Base-by-base conservation (phyloP, 1,140 invertebrate species). In the Drosophila repletoides region DNA sequence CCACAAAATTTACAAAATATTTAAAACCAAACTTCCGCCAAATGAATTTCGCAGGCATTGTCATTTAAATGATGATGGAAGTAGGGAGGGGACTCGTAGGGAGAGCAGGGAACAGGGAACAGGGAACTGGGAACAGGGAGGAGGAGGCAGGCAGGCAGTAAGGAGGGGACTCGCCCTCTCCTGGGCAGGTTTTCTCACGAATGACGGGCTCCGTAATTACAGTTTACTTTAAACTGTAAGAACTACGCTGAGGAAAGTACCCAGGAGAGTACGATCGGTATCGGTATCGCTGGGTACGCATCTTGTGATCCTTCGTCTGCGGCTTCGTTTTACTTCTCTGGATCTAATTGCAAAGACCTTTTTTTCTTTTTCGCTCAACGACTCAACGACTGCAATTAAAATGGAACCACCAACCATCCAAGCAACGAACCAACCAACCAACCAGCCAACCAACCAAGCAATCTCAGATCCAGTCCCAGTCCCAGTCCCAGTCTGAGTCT, bases 1-100 rank as follows among this genome's bases (percentile, higher is more conserved):
- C 80, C 80, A 86, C 80, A 84, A 84, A 84, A 84, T 84, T 75
- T 84, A 80, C 80, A 86, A 86, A 84, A 84, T 86, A 84, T 84
- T 84, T 86, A 84, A 84, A 84, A 84, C 79, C 80, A 45, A 86
- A 80, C 67, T 80, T 86, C 80, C 80, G 79, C 63, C 61, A 75
- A 86, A 48, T 56, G 55, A 71, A 21, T 52, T 73, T 40, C 33
- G 17, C 15, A 36, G 28, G 38, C 46, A 70, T 67, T 77, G 58
- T 67, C 69, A 81, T 81, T 81, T 46, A 84, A 84, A 84, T 84
- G 19, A 49, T 17, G 53, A n/a, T n/a, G n/a, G n/a, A n/a, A n/a
- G n/a, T n/a, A n/a, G n/a, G n/a, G 12, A 51, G 72, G 34, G 9
- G 24, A 6, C 33, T 12, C 10, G 7, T 7, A 45, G 17, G 22